Evolutionary conservation across 2,113 vertebrate species (phyloP).

Genomic region (Vulpes vulpes): DNA sequence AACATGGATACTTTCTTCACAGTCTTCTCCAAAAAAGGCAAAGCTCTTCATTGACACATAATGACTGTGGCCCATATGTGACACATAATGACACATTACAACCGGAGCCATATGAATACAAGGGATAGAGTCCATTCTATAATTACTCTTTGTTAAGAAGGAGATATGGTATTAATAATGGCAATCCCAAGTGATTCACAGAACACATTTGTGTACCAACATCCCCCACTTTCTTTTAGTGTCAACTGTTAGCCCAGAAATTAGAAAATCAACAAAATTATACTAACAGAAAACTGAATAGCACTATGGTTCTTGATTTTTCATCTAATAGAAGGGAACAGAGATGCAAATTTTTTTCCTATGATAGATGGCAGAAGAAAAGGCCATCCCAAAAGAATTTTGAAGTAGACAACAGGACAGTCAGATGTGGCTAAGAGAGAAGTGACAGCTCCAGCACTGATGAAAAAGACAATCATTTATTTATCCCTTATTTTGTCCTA

Average conservation of each 20-base stretch:
- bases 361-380: not conserved
- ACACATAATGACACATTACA: not conserved
- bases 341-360: not conserved
- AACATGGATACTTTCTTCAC: not conserved
- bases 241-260: not conserved
- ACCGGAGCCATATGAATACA: not conserved
- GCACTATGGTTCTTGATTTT: not conserved
- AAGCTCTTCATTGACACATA: slow-evolving; percentile 11
- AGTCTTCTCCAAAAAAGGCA: not conserved
- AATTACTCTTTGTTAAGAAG: not conserved
- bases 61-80: not conserved
- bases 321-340: not conserved
- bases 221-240: not conserved
- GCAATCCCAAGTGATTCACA: not conserved
- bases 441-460: not conserved
- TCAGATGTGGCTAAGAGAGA: not conserved
- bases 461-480: not conserved
- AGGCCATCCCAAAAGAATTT: slow-evolving; percentile 9
- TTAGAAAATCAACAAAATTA: not conserved
- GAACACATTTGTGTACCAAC: not conserved
- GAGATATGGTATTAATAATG: not conserved
- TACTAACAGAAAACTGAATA: not conserved
- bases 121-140: not conserved
- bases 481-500: not conserved
- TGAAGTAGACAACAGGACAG: not conserved